phyloP scores from a whole-genome alignment of 2,113 vertebrate genomes.

The Menura novaehollandiae region DNA sequence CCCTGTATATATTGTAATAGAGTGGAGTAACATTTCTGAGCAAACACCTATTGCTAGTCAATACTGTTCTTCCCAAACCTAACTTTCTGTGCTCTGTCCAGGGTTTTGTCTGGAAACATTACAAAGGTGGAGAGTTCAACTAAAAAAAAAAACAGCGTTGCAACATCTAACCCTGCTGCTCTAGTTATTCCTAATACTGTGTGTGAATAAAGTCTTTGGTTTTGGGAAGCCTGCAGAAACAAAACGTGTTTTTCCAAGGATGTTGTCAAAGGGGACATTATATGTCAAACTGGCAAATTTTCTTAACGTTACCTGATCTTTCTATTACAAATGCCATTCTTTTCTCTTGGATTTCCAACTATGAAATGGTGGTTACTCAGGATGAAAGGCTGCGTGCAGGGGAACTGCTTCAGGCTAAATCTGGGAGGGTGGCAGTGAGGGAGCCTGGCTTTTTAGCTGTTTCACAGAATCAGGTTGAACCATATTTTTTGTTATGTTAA shows the following conservation, averaged over 20 bases:
- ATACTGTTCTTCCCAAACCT: background rate
- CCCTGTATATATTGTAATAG: background rate
- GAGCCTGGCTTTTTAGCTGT: background rate
- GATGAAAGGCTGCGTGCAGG: background rate
- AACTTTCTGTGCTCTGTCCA: background rate
- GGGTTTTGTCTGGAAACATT: background rate
- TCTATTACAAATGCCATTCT: background rate
- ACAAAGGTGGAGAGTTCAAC: background rate
- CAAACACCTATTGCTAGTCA: background rate
- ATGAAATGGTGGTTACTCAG: background rate
- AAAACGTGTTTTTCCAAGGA: background rate
- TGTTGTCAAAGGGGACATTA: background rate
- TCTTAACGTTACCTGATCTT: background rate
- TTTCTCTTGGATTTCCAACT: background rate
- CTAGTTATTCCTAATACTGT: background rate
- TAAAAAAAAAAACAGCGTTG: background rate
- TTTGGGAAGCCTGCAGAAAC: background rate
- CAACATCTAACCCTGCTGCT: background rate
- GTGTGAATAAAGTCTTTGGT: background rate
- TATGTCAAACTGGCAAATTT: background rate
- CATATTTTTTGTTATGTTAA: background rate
- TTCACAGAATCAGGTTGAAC: background rate
- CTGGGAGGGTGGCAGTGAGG: background rate
- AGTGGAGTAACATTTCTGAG: background rate
- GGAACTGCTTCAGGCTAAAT: background rate